Evolutionary conservation across 2,888 invertebrate genomes (phyloP).

Genomic region (Sarcophaga rosellei): DNA sequence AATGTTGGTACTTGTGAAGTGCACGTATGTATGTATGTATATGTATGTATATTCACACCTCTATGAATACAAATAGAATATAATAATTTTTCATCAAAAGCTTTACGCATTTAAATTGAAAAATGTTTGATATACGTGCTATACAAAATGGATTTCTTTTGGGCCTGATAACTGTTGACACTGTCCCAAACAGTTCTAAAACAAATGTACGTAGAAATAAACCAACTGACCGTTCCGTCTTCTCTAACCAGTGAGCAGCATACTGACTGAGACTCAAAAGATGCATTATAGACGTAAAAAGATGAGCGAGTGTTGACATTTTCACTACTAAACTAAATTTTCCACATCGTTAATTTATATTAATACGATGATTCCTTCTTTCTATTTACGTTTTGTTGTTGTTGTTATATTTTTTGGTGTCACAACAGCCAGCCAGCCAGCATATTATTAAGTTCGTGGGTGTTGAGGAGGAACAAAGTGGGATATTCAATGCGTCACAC

Average conservation of each 20-base stretch:
- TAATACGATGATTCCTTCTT: constrained; percentile 75
- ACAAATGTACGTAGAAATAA: constrained; percentile 20
- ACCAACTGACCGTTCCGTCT: neutral
- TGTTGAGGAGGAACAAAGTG: neutral
- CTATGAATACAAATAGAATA: constrained; percentile 17
- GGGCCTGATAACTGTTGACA: neutral
- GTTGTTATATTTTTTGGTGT: constrained; percentile 72
- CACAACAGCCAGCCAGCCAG: constrained; percentile 69
- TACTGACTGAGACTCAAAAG: constrained; percentile 35
- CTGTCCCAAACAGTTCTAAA: neutral
- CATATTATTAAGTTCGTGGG: constrained; percentile 50
- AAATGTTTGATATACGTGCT: constrained; percentile 67
- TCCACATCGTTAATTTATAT: constrained; percentile 82
- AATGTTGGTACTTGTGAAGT: too few relatives aligned
- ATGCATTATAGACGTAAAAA: constrained; percentile 53
- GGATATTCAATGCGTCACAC: constrained; percentile 18
- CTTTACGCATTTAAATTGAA: constrained; percentile 66
- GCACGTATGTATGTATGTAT: neutral
- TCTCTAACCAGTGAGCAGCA: too few relatives aligned
- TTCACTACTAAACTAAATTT: constrained; percentile 81
- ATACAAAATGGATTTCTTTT: constrained; percentile 18
- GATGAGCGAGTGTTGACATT: constrained; percentile 71
- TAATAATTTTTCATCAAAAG: constrained; percentile 67
- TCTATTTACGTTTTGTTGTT: constrained; percentile 25
- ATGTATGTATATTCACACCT: constrained; percentile 1